Conservation (phyloP, 2,888 invertebrate species). For the Tipula lateralis region DNA sequence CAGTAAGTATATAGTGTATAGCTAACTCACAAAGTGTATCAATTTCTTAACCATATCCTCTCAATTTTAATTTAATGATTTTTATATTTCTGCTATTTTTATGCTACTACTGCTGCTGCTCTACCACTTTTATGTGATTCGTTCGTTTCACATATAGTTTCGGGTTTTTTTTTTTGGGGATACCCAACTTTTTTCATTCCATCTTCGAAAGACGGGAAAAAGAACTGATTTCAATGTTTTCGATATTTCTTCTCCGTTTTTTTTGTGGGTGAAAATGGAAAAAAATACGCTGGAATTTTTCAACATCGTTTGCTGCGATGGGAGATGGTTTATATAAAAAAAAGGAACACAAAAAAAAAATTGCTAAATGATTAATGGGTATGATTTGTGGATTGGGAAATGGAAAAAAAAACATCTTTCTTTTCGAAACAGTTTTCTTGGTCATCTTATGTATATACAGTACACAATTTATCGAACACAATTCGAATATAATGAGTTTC, state of each 20-base stretch:
- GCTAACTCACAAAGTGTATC: background rate
- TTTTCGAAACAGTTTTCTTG: background rate
- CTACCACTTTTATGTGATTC: background rate
- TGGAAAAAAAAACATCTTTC: background rate
- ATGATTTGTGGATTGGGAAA: constrained; percentile 29
- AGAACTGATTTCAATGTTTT: background rate
- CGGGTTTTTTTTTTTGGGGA: background rate
- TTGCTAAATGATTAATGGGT: constrained; percentile 12
- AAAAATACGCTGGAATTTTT: background rate
- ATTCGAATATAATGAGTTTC: background rate
- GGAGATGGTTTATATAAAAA: background rate
- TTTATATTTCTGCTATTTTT: background rate
- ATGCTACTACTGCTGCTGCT: too few species aligned
- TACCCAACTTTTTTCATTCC: background rate
- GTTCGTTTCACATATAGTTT: background rate
- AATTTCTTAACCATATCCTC: background rate
- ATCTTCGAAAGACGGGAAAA: background rate
- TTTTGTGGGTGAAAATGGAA: background rate
- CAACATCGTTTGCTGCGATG: background rate
- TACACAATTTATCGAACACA: constrained; percentile 19
- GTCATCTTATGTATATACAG: background rate
- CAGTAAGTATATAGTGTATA: too few species aligned
- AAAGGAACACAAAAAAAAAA: background rate
- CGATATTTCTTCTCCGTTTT: background rate
- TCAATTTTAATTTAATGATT: background rate